A percentile compares a stretch with the other conserved stretches of the same genome.
Evolutionary conservation across 2,113 vertebrate genomes (phyloP).

Genomic region (Columba livia): DNA sequence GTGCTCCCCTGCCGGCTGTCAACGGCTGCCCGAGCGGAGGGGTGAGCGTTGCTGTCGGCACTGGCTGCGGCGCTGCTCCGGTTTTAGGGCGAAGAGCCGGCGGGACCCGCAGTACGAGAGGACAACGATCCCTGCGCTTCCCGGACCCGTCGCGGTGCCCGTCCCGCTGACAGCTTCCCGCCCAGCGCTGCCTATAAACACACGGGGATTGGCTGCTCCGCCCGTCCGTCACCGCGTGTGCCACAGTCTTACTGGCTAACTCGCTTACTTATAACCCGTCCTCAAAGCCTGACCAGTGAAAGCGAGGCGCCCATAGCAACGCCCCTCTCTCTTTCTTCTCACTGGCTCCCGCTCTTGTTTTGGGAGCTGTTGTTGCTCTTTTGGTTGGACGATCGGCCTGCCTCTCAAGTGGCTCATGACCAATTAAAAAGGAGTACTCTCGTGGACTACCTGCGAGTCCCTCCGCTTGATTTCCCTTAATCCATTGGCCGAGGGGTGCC

Average conservation of each 20-base stretch:
- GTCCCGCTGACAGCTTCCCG: background rate
- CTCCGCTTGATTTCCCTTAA: accelerated
- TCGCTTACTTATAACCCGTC: background rate
- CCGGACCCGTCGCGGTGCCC: background rate
- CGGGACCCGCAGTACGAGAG: too few species aligned
- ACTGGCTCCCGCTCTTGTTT: background rate
- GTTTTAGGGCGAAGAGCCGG: background rate
- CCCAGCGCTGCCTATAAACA: accelerated
- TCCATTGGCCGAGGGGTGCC: accelerated
- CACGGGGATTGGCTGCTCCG: background rate
- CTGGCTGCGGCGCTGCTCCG: background rate
- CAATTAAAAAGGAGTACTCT: background rate
- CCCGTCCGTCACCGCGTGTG: accelerated
- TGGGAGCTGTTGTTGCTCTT: accelerated
- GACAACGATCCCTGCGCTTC: too few species aligned
- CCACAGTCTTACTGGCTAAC: background rate
- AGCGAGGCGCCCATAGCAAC: conserved; percentile 36
- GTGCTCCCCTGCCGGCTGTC: background rate
- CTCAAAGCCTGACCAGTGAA: background rate
- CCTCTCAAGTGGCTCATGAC: accelerated
- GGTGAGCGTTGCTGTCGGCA: background rate
- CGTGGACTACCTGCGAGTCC: background rate
- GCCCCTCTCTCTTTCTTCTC: background rate
- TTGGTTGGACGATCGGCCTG: accelerated
- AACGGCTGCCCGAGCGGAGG: too few species aligned